phyloP scores from a whole-genome alignment of 2,888 invertebrate species.

The Abrostola triplasia region DNA sequence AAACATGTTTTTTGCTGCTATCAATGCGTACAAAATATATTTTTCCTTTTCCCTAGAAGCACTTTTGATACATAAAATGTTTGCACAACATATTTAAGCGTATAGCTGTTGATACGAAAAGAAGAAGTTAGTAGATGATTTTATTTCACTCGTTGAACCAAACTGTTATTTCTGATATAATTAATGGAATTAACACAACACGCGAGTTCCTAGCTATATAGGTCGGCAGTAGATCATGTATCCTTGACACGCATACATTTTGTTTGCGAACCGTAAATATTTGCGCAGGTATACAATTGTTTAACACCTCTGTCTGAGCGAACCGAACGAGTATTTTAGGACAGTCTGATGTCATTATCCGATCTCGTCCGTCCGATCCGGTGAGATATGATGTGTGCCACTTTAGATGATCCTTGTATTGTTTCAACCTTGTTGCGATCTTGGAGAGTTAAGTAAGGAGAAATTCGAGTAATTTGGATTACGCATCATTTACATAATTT shows the following conservation, averaged over 20 bases:
- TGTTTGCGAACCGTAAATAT: slow-evolving; percentile 23
- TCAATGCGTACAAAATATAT: too few species aligned
- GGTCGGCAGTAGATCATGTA: slow-evolving; percentile 18
- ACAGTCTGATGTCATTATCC: slow-evolving; percentile 14
- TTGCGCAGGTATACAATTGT: slow-evolving; percentile 28
- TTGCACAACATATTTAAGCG: too few species aligned
- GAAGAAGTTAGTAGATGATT: too few species aligned
- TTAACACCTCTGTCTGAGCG: slow-evolving; percentile 33
- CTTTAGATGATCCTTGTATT: slow-evolving; percentile 7
- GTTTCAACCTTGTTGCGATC: slow-evolving; percentile 11
- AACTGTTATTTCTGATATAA: too few species aligned
- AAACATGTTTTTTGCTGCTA: too few species aligned
- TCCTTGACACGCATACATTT: slow-evolving; percentile 34
- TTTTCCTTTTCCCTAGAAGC: too few species aligned
- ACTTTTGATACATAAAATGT: too few species aligned
- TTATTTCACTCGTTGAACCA: too few species aligned
- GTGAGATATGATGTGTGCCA: slow-evolving; percentile 9
- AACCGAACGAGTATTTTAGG: slow-evolving; percentile 11
- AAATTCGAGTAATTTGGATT: too few species aligned
- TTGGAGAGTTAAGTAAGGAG: not conserved
- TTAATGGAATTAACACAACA: not conserved
- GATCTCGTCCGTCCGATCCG: slow-evolving; percentile 11
- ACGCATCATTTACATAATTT: too few species aligned
- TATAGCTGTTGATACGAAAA: too few species aligned
- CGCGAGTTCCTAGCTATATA: slow-evolving; percentile 11